Percentiles rank a stretch among this genome's conserved stretches.
phyloP scores from a whole-genome alignment of 2,113 vertebrate species.

The Mus pahari region DNA sequence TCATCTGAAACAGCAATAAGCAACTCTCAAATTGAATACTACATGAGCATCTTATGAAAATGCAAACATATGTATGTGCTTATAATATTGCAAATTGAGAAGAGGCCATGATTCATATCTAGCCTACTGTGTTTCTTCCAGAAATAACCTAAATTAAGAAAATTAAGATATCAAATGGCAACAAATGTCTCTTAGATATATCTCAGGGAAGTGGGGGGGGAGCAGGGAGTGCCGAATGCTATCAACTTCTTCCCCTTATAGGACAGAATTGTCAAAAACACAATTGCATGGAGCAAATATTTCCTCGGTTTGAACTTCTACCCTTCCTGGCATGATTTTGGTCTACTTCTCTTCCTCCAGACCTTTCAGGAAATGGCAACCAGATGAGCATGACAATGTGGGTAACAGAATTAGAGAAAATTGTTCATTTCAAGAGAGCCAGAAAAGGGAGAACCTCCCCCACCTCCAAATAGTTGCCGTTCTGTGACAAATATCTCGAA shows the following conservation, averaged over 20 bases:
- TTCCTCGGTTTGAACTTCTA: slow-evolving; percentile 6
- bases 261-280: neutral
- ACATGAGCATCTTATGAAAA: slow-evolving; percentile 6
- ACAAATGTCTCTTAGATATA: slow-evolving; percentile 5
- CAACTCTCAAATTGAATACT: neutral
- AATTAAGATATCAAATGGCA: neutral
- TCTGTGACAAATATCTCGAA: neutral
- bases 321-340: neutral
- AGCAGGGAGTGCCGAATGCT: neutral
- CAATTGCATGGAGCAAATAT: neutral
- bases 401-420: slow-evolving; percentile 1
- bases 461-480: neutral
- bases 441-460: neutral
- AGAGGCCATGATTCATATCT: neutral
- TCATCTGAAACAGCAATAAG: neutral
- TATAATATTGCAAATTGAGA: neutral
- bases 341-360: no score
- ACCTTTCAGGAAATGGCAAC: neutral
- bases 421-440: neutral
- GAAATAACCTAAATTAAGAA: neutral
- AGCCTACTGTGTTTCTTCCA: neutral
- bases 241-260: neutral
- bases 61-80: neutral
- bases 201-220: neutral
- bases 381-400: neutral